These are phyloP conservation scores for Bombus consobrinus DNA, from an alignment of 1,140 invertebrate species.

Conservation along the genomic window DNA sequence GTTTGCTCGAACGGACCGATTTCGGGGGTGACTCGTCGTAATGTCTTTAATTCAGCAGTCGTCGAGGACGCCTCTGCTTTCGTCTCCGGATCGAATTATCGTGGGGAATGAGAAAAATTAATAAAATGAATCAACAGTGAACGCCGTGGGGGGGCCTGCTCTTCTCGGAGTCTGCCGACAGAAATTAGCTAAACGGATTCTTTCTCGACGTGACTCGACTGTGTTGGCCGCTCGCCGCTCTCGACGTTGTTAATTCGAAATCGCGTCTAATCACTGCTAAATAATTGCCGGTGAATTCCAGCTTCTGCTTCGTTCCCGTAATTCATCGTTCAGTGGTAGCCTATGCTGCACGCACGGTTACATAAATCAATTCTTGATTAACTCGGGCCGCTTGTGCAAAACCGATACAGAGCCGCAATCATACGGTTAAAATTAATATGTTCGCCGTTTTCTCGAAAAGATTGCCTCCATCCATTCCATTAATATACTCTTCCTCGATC, in stretches of 20 bases:
- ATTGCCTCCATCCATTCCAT: not conserved
- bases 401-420: not conserved
- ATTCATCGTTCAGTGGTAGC: not conserved
- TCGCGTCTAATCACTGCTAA: constrained; percentile 54
- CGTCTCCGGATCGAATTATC: constrained; percentile 69
- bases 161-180: constrained; percentile 32
- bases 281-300: constrained; percentile 23
- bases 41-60: constrained; percentile 62
- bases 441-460: constrained; percentile 4
- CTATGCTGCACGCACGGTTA: not conserved
- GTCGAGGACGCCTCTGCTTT: constrained; percentile 57
- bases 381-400: not conserved
- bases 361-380: constrained; percentile 43
- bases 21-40: constrained; percentile 65
- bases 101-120: constrained; percentile 72
- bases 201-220: constrained; percentile 48
- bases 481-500: constrained; percentile 25
- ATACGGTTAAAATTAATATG: constrained; percentile 16
- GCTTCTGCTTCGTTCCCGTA: not conserved
- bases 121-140: constrained; percentile 73
- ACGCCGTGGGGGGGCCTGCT: constrained; percentile 5
- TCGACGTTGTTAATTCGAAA: constrained; percentile 34
- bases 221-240: constrained; percentile 20
- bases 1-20: constrained; percentile 51
- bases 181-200: constrained; percentile 71